Base-by-base conservation (phyloP, 64 coral and sea anemone species). In the Montipora efflorescens region DNA sequence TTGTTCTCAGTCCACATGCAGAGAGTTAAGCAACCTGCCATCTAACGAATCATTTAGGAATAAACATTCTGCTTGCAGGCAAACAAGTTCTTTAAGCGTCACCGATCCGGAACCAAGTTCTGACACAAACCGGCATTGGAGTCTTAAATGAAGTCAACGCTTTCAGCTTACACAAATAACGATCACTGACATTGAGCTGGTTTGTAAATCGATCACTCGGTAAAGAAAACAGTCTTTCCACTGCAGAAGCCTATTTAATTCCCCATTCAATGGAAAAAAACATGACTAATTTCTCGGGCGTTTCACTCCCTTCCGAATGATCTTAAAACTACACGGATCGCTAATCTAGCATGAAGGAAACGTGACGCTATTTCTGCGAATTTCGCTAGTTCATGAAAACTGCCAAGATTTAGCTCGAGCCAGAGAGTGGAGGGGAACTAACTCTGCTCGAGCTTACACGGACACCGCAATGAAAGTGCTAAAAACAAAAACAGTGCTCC, bases 241-340 rank as follows among this genome's bases (percentile, higher is more conserved):
- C 44, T 4, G 13, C 7, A 51, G 13, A 78, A 78, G 5, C 76
- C 47, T 78, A 50, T 49, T 8, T 57, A 57, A 57, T 78, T 5
- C 76, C 75, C 46, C 73, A 75, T 45, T 49, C 45, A 47, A 67
- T 67, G 28, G 66, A 64, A 43, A 86, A 23, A 69, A 84, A 67
- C 13, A 86, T 67, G 59, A 71, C 66, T 48, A 23, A 83, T 83
- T 59, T 10, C 45, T 46, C 19, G 47, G 15, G 82, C 36, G 67
- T 71, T 86, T 51, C 82, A 86, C 66, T 70, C 82, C 82, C 82
- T 71, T 86, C 82, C 82, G 82, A 86, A 72, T 86, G 16, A 47
- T 50, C 82, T 86, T 15, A 64, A 71, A 67, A 86, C 18, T 86
- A 47, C 13, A 76, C 74, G 82, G 82, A 71, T 86, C 82, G 45